Conservation (phyloP, 2,888 invertebrate species). For the Alloscopus bannaensis region DNA sequence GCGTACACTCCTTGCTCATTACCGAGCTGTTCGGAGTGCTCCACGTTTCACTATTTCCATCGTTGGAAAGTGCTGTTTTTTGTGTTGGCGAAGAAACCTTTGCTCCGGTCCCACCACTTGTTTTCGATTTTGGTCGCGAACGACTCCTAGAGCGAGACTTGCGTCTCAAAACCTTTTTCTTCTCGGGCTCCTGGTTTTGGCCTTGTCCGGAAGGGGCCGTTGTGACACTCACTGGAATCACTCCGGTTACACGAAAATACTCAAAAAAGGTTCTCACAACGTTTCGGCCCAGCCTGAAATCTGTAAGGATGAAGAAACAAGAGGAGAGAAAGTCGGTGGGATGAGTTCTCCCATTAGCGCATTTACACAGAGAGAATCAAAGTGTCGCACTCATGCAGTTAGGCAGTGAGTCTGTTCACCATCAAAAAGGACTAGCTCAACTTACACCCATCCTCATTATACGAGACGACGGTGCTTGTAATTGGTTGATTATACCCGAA, state of each 20-base stretch:
- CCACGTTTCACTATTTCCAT: constrained; percentile 31
- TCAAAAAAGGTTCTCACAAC: constrained; percentile 85
- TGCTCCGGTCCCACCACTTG: constrained; percentile 16
- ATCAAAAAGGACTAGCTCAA: too few relatives aligned
- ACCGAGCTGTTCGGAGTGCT: constrained; percentile 42
- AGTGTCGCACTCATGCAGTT: not conserved
- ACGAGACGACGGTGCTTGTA: constrained; percentile 85
- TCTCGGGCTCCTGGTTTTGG: constrained; percentile 75
- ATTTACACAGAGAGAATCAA: not conserved
- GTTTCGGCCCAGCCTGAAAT: constrained; percentile 87
- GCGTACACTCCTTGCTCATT: constrained; percentile 33
- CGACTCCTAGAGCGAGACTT: constrained; percentile 47
- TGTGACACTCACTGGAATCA: constrained; percentile 78
- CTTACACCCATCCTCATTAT: constrained; percentile 98
- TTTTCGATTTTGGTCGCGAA: constrained; percentile 56
- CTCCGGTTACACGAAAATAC: constrained; percentile 86
- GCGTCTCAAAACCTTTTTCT: constrained; percentile 38
- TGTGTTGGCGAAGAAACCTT: constrained; percentile 40
- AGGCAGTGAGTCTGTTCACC: too few relatives aligned
- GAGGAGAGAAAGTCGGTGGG: not conserved
- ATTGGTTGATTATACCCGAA: constrained; percentile 87
- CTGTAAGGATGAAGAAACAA: constrained; percentile 76
- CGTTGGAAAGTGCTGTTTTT: constrained; percentile 38
- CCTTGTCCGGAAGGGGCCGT: constrained; percentile 75
- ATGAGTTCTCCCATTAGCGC: not conserved